Percentiles rank a stretch among this genome's conserved stretches.
phyloP scores from a whole-genome alignment of 2,113 vertebrate species.

The Poeciliopsis occidentalis region DNA sequence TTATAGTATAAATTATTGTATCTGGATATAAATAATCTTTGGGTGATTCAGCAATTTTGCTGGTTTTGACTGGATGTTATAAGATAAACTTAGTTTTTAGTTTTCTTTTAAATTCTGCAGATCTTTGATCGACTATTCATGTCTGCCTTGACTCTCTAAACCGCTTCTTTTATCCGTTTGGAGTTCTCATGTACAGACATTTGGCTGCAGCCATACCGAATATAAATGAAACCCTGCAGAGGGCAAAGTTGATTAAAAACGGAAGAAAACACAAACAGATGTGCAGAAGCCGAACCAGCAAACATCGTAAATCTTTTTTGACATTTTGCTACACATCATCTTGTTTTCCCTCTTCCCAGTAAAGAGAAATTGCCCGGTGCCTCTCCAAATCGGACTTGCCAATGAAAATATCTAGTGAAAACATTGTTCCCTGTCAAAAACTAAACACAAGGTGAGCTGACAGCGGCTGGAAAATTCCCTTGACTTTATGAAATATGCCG shows the following conservation, averaged over 20 bases:
- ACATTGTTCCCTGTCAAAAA: not conserved
- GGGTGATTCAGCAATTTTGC: not conserved
- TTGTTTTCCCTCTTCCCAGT: not conserved
- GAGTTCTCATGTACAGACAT: not conserved
- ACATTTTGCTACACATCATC: not conserved
- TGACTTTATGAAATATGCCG: not conserved
- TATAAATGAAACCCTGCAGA: not conserved
- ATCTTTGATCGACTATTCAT: too few species aligned
- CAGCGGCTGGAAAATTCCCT: conserved; percentile 1
- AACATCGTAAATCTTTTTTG: not conserved
- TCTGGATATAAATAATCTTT: not conserved
- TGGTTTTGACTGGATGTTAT: not conserved
- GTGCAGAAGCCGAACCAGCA: not conserved
- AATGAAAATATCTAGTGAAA: not conserved
- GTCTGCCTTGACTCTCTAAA: too few species aligned
- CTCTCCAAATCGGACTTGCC: not conserved
- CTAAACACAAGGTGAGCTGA: not conserved
- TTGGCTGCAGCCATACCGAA: not conserved
- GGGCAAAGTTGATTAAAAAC: not conserved
- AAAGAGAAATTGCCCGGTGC: not conserved
- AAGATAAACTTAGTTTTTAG: not conserved
- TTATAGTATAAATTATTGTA: not conserved
- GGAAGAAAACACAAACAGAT: not conserved
- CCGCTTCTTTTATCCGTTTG: not conserved
- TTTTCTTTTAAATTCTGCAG: not conserved